A percentile compares a stretch with the other conserved stretches of the same genome.
phyloP scores from a whole-genome alignment of 2,113 vertebrate genomes.

The Gila orcuttii region DNA sequence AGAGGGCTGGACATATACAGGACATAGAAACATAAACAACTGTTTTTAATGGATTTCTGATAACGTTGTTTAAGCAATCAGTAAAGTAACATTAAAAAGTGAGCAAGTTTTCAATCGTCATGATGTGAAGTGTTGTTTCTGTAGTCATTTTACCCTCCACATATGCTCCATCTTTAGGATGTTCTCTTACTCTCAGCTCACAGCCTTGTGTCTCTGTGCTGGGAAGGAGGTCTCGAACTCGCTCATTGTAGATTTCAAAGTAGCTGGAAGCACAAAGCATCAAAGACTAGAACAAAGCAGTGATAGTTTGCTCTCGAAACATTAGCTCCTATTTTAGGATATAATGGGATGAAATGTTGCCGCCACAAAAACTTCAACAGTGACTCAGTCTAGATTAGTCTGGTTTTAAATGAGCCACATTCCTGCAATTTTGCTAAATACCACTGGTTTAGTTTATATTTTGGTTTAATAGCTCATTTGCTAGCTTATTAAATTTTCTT shows the following conservation, averaged over 20 bases:
- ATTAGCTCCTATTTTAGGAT: not conserved
- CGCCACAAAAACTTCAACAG: not conserved
- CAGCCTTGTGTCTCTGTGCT: slow-evolving; percentile 86
- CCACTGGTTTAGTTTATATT: slow-evolving; percentile 29
- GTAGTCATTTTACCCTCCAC: slow-evolving; percentile 84
- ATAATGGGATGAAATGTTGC: not conserved
- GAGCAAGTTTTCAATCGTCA: not conserved
- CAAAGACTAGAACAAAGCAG: not conserved
- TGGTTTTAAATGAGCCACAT: slow-evolving; percentile 1
- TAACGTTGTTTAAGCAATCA: not conserved
- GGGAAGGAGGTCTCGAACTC: slow-evolving; percentile 89
- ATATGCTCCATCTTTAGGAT: slow-evolving; percentile 94
- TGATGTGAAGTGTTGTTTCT: not conserved
- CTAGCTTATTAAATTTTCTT: slow-evolving; percentile 1
- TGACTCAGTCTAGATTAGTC: not conserved
- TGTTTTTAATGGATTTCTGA: not conserved
- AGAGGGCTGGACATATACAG: slow-evolving; percentile 80
- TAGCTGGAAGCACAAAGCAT: slow-evolving; percentile 77
- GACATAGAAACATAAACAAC: not conserved
- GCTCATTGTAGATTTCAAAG: slow-evolving; percentile 96
- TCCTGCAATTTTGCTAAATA: not conserved
- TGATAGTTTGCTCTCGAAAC: not conserved
- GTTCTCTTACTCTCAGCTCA: slow-evolving; percentile 92
- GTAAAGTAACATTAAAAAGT: not conserved
- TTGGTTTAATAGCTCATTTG: slow-evolving; percentile 16